Percentiles rank a stretch among this genome's conserved stretches.
Evolutionary conservation across 92 coral and sea anemone genomes (phyloP).

Genomic region (Porites evermanni): DNA sequence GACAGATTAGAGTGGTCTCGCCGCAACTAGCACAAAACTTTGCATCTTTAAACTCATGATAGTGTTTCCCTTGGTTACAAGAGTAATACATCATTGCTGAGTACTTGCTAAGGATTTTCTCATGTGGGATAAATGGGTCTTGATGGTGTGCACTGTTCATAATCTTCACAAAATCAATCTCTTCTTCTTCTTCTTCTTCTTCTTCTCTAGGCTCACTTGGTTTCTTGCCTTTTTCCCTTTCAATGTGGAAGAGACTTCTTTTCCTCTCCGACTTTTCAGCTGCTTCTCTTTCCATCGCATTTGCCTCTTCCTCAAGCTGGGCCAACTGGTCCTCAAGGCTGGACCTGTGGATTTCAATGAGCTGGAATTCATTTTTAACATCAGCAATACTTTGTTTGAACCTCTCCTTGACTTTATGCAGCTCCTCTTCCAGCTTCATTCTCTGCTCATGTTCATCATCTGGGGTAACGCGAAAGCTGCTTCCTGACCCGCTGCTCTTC

Average conservation of each 20-base stretch:
- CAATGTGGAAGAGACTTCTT: slow-evolving; percentile 38
- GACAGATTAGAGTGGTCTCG: slow-evolving; percentile 91
- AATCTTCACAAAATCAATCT: slow-evolving; percentile 90
- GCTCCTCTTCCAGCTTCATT: slow-evolving; percentile 52
- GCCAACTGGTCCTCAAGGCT: slow-evolving; percentile 80
- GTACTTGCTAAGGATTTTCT: slow-evolving; percentile 91
- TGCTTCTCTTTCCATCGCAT: slow-evolving; percentile 46
- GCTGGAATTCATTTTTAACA: slow-evolving; percentile 87
- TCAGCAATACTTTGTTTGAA: slow-evolving; percentile 84
- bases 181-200: slow-evolving; percentile 91
- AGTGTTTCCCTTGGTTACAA: slow-evolving; percentile 97
- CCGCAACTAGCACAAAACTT: slow-evolving; percentile 95
- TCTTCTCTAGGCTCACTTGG: slow-evolving; percentile 58
- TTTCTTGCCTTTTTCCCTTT: slow-evolving; percentile 23
- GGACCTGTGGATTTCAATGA: slow-evolving; percentile 84
- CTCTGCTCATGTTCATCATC: slow-evolving; percentile 80
- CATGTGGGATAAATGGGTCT: slow-evolving; percentile 94
- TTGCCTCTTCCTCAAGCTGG: slow-evolving; percentile 66
- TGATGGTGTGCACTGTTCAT: slow-evolving; percentile 87
- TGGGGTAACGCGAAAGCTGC: slow-evolving; percentile 39
- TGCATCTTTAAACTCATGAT: slow-evolving; percentile 95
- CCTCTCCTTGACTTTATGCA: slow-evolving; percentile 70
- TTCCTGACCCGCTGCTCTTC: slow-evolving; percentile 27
- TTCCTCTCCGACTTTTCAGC: slow-evolving; percentile 46
- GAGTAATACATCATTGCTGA: slow-evolving; percentile 93